A percentile compares a stretch with the other conserved stretches of the same genome.
phyloP scores from a whole-genome alignment of 2,888 invertebrate species.

The Cloeon dipterum region DNA sequence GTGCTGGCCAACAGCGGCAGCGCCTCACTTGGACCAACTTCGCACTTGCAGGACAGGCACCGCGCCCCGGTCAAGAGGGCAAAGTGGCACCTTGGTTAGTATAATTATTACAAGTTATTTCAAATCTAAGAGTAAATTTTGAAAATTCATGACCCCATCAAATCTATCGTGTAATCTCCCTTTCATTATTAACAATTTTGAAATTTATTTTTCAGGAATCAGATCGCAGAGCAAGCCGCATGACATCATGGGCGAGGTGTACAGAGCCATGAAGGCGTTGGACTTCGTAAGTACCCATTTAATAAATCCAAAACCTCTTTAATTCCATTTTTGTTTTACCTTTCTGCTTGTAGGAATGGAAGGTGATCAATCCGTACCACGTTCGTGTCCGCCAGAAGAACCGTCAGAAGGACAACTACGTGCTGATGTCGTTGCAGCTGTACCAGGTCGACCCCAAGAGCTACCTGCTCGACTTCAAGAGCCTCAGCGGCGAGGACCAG shows the following conservation, averaged over 20 bases:
- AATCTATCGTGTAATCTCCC: background rate
- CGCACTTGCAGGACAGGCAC: conserved; percentile 6
- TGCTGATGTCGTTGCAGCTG: conserved; percentile 94
- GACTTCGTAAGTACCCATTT: conserved; percentile 44
- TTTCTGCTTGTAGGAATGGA: conserved; percentile 71
- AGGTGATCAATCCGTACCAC: conserved; percentile 89
- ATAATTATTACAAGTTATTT: too few species aligned
- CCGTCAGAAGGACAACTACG: conserved; percentile 53
- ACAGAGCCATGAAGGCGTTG: conserved; percentile 93
- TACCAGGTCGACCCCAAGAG: conserved; percentile 99
- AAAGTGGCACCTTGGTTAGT: conserved; percentile 85
- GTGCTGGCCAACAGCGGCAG: conserved; percentile 13
- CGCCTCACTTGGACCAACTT: background rate
- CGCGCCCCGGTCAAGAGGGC: conserved; percentile 73
- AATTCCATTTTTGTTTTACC: too few species aligned
- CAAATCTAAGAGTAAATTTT: background rate
- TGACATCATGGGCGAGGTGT: conserved; percentile 99
- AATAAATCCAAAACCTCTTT: background rate
- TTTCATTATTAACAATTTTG: conserved; percentile 2
- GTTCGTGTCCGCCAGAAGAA: conserved; percentile 86
- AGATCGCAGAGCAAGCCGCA: conserved; percentile 96
- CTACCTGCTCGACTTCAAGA: conserved; percentile 93
- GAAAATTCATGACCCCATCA: background rate
- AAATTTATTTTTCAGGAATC: conserved; percentile 27
- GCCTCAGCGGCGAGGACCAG: conserved; percentile 27